Percentiles rank a stretch among this genome's conserved stretches.
These are phyloP conservation scores for Meiosimyza decipiens DNA, from an alignment of 2,888 invertebrate species.

Conservation along the genomic window DNA sequence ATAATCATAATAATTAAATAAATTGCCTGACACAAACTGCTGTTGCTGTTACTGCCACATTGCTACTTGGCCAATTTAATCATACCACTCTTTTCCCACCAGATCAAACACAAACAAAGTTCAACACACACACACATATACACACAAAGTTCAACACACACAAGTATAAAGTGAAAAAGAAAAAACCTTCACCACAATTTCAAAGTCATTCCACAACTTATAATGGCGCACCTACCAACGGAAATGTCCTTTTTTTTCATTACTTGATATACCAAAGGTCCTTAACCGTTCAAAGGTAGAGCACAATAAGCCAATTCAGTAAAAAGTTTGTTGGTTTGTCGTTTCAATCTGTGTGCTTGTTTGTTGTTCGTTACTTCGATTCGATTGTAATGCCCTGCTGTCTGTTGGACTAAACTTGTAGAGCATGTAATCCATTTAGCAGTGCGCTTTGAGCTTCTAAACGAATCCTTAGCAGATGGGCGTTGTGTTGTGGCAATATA, in stretches of 20 bases:
- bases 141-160: neutral
- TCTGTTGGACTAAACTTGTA: too few species aligned
- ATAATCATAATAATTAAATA: constrained; percentile 26
- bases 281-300: too few species aligned
- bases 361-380: neutral
- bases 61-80: constrained; percentile 10
- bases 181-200: neutral
- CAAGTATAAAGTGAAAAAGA: neutral
- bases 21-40: constrained; percentile 7
- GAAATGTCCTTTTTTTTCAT: neutral
- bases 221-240: neutral
- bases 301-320: too few species aligned
- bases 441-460: neutral
- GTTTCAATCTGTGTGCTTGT: neutral
- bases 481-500: neutral
- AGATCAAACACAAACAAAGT: too few species aligned
- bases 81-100: too few species aligned
- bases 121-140: neutral
- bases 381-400: neutral
- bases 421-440: neutral
- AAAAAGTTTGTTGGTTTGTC: too few species aligned
- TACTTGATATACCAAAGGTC: neutral
- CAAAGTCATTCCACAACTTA: constrained; percentile 18
- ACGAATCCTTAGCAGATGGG: neutral
- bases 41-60: neutral